A percentile compares a stretch with the other conserved stretches of the same genome.
Evolutionary conservation across 30 jellyfish, hydroid and myxozoan genomes (phyloP).

Genomic region (Aurelia sp.): DNA sequence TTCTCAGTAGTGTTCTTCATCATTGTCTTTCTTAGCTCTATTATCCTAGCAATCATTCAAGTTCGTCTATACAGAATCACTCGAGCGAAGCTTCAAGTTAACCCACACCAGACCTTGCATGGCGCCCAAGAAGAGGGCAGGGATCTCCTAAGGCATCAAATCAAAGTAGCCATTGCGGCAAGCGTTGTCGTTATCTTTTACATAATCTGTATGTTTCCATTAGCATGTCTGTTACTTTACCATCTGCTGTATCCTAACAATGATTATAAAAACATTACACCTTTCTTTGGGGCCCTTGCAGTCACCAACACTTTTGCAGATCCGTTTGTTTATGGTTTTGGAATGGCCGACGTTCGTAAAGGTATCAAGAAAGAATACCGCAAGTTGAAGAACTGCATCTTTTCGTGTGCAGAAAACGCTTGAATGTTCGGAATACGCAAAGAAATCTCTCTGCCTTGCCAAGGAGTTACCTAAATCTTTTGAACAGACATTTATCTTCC

Average conservation of each 20-base stretch:
- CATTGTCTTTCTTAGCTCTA: neutral
- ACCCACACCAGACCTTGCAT: neutral
- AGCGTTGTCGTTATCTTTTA: too few species aligned
- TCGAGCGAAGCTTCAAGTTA: neutral
- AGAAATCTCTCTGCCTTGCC: too few species aligned
- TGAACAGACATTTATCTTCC: too few species aligned
- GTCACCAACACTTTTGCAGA: neutral
- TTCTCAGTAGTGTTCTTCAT: neutral
- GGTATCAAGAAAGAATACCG: neutral
- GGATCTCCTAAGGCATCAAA: neutral
- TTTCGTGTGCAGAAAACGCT: too few species aligned
- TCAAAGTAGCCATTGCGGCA: conserved; percentile 11
- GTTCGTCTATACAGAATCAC: neutral
- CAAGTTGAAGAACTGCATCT: too few species aligned
- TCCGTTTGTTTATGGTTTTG: neutral
- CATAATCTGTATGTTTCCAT: too few species aligned
- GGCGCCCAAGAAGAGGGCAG: neutral
- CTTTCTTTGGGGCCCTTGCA: neutral
- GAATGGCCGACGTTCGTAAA: conserved; percentile 19
- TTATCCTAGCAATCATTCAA: neutral
- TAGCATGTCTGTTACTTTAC: too few species aligned
- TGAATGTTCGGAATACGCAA: too few species aligned
- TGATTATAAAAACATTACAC: too few species aligned
- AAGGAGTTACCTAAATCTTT: too few species aligned
- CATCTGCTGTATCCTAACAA: too few species aligned